Evolutionary conservation across 2,113 vertebrate genomes (phyloP).

Genomic region (Cyprinodon variegatus): DNA sequence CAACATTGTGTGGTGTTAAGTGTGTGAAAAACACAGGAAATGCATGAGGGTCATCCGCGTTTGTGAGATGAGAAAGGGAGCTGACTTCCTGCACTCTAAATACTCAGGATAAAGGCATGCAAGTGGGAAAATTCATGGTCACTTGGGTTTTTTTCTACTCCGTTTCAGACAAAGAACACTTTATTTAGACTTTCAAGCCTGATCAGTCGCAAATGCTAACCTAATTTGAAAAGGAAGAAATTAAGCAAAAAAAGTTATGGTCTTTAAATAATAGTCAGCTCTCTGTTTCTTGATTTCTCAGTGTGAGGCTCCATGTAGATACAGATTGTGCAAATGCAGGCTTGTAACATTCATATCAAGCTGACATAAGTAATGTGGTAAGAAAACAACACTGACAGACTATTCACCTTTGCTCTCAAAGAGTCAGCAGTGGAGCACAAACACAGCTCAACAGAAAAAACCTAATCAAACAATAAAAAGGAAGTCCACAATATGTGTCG

Average conservation of each 20-base stretch:
- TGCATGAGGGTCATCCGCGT: constrained; percentile 66
- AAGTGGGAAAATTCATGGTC: constrained; percentile 62
- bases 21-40: constrained; percentile 80
- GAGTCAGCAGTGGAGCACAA: not conserved
- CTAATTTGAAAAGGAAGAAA: constrained; percentile 27
- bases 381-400: constrained; percentile 7
- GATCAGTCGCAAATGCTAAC: constrained; percentile 27
- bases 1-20: constrained; percentile 46
- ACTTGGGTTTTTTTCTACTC: constrained; percentile 38
- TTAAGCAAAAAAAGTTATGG: constrained; percentile 10
- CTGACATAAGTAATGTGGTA: constrained; percentile 6
- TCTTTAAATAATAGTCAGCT: constrained; percentile 6
- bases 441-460: constrained; percentile 5
- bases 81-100: constrained; percentile 77
- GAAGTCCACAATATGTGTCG: constrained; percentile 39
- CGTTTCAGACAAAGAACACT: constrained; percentile 55
- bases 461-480: constrained; percentile 26
- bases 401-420: constrained; percentile 27
- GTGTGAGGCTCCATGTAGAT: constrained; percentile 10
- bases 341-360: constrained; percentile 1
- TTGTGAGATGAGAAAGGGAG: constrained; percentile 76
- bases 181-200: constrained; percentile 43
- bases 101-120: constrained; percentile 76
- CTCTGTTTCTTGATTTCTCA: constrained; percentile 5
- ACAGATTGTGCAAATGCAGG: not conserved